Evolutionary conservation across 2,797 vertebrate species (phyloP), one percentile per base, ranked within the genome.

Genomic region (Intellagama lesueurii): DNA sequence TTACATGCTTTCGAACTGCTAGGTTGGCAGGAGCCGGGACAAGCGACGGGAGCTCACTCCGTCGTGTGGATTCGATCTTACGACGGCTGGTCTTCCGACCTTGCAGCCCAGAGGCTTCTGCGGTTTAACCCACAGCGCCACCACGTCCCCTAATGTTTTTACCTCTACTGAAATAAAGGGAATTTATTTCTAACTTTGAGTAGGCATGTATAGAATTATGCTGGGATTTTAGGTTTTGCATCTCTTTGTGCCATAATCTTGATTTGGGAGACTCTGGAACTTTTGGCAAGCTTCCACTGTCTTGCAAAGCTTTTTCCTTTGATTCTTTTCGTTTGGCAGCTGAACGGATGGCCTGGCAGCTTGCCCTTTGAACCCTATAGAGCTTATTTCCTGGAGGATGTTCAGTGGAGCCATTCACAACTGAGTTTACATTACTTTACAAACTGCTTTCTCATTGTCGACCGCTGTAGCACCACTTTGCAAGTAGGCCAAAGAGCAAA

Each of bases 321-420:
- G n/a, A 86, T 86, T 86, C 73, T 90, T 64, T 78, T 69, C 35
- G 64, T 30, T 40, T 5, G 7, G 40, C 73, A 84, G 80, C 85
- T 82, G 47, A 87, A 44, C 85, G 78, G 92, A 92, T 87, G 88
- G 90, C 92, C 88, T 91, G 88, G 91, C 91, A 94, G 79, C 60
- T 81, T 88, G 84, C 80, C 89, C 87, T 92, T 89, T 68, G 89
- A 87, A 86, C 52, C 85, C 35, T 8, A n/a, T 11, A 16, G 64
- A 76, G 79, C 81, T 89, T 24, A 90, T 94, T 91, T 87, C 86
- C 91, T 90, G 93, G 92, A 84, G 89, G 87, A 91, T 91, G 83
- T 86, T 93, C 86, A 90, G 66, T 73, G 76, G 85, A 85, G 56
- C 72, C 91, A 92, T 89, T 89, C 47, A 79, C 70, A 90, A 90